Evolutionary conservation across 2,113 vertebrate genomes (phyloP).

Genomic region (Mus spicilegus): DNA sequence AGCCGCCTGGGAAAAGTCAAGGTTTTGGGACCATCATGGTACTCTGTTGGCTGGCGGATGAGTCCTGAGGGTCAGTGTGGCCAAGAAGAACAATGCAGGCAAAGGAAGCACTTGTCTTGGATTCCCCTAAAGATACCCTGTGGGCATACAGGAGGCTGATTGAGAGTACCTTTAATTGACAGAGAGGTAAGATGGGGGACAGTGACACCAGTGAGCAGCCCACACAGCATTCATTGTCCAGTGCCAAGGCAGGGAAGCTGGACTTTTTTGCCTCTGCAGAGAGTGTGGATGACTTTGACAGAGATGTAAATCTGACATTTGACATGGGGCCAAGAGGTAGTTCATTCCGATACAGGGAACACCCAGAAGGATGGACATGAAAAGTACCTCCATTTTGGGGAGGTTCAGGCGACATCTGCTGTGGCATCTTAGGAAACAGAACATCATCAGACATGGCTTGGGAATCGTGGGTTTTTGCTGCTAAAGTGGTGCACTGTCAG

Average conservation of each 20-base stretch:
- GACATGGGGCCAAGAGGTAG: neutral
- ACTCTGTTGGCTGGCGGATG: neutral
- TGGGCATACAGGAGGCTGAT: accelerated
- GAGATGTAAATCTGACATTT: neutral
- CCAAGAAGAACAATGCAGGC: neutral
- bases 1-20: neutral
- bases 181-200: neutral
- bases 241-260: neutral
- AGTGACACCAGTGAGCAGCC: neutral
- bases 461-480: neutral
- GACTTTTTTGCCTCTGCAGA: neutral
- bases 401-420: neutral
- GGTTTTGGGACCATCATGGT: neutral
- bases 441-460: neutral
- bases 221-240: neutral
- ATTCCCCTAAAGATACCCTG: neutral
- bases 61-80: neutral
- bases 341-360: neutral
- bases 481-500: neutral
- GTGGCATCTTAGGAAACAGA: neutral
- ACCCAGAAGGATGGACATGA: neutral
- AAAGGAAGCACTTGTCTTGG: neutral
- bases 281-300: neutral
- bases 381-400: accelerated
- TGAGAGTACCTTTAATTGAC: neutral